These are phyloP conservation scores for Hiodon tergisus DNA, from an alignment of 2,113 vertebrate genomes.

Conservation along the genomic window DNA sequence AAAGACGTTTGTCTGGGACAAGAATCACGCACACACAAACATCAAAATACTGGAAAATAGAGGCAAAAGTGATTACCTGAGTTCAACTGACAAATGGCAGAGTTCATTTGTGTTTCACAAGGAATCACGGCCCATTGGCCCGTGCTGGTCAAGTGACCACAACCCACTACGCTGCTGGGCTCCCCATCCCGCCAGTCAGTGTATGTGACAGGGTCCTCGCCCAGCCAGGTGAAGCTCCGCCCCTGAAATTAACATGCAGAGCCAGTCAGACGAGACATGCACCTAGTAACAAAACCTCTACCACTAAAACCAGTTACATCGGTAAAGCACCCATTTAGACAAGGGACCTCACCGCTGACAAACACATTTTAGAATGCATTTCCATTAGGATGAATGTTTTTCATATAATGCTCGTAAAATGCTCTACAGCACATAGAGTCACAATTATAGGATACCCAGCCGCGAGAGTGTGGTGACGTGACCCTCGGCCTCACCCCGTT, in stretches of 20 bases:
- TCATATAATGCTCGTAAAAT: too few relatives aligned
- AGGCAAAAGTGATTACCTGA: constrained; percentile 50
- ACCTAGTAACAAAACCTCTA: neutral
- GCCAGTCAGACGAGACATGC: neutral
- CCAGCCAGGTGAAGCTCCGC: constrained; percentile 77
- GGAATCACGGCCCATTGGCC: constrained; percentile 76
- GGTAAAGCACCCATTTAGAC: neutral
- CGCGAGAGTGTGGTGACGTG: accelerated
- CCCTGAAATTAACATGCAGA: constrained; percentile 42
- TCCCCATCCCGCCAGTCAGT: constrained; percentile 80
- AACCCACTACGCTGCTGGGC: constrained; percentile 72
- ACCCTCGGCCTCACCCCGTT: constrained; percentile 66
- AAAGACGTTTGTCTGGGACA: neutral
- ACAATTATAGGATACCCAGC: neutral
- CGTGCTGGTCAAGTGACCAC: constrained; percentile 73
- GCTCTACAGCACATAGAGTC: too few relatives aligned
- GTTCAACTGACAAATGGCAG: constrained; percentile 76
- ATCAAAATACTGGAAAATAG: constrained; percentile 6
- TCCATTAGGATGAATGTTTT: too few relatives aligned
- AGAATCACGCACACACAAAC: neutral
- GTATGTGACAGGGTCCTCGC: constrained; percentile 70
- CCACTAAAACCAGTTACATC: too few relatives aligned
- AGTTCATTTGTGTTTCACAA: constrained; percentile 78
- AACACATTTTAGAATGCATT: too few relatives aligned
- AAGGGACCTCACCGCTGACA: too few relatives aligned